Evolutionary conservation across 2,888 invertebrate genomes (phyloP).

Genomic region (Aelia acuminata): DNA sequence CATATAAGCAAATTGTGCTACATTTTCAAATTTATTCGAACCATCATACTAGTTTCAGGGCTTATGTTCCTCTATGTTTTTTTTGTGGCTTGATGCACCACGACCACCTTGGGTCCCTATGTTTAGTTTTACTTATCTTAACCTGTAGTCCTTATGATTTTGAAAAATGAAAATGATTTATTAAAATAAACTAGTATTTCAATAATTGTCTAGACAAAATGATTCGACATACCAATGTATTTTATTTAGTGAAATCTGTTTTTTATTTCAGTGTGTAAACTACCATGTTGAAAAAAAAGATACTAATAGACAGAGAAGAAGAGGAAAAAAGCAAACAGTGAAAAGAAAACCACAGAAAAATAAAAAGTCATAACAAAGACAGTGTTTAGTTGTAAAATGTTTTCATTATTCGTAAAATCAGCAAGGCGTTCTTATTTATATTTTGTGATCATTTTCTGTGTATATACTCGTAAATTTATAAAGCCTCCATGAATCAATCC

Average conservation of each 20-base stretch:
- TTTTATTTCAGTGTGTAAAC: background rate
- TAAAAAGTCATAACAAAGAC: background rate
- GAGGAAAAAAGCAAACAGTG: background rate
- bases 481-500: background rate
- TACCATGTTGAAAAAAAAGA: background rate
- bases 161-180: too few relatives aligned
- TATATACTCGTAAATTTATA: background rate
- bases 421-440: background rate
- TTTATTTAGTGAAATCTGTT: background rate
- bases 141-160: too few relatives aligned
- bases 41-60: too few relatives aligned
- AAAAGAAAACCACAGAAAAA: background rate
- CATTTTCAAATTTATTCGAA: too few relatives aligned
- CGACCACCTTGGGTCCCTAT: too few relatives aligned
- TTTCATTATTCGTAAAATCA: background rate
- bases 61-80: too few relatives aligned
- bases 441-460: background rate
- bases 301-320: background rate
- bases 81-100: too few relatives aligned
- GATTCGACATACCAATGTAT: too few relatives aligned
- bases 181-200: too few relatives aligned
- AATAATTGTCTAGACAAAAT: too few relatives aligned
- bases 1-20: too few relatives aligned
- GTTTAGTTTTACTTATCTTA: too few relatives aligned
- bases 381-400: background rate